A percentile compares a stretch with the other conserved stretches of the same genome.
Conservation (phyloP, 37 sponge, comb jelly and placozoan genomes). For the Corticium candelabrum region DNA sequence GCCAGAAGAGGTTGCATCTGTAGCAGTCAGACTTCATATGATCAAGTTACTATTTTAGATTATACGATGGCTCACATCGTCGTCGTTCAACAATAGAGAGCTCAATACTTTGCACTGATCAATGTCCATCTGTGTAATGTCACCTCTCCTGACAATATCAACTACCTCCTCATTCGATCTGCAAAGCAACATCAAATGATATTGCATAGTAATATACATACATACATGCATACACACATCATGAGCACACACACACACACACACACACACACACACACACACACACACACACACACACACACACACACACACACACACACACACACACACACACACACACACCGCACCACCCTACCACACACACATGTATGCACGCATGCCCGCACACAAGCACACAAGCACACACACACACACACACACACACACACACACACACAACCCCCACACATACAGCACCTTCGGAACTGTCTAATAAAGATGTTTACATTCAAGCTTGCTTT, state of each 20-base stretch:
- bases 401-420: too few species aligned
- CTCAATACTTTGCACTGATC: conserved; percentile 2
- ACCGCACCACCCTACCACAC: too few species aligned
- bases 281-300: too few species aligned
- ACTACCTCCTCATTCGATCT: not conserved
- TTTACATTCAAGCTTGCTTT: conserved; percentile 78
- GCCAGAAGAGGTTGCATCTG: conserved; percentile 7
- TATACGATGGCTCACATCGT: not conserved
- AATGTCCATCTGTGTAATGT: not conserved
- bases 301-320: too few species aligned
- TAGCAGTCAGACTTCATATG: too few species aligned
- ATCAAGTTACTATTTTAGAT: not conserved
- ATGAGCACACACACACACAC: too few species aligned
- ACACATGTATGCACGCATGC: too few species aligned
- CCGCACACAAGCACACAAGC: too few species aligned
- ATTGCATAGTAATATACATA: not conserved
- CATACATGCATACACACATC: too few species aligned
- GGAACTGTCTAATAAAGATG: conserved; percentile 89
- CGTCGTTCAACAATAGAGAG: not conserved
- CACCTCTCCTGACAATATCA: not conserved
- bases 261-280: too few species aligned
- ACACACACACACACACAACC: too few species aligned
- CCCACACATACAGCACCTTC: conserved; percentile 15
- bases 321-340: too few species aligned
- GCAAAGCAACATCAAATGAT: not conserved